Base-by-base conservation (phyloP, 2,888 invertebrate genomes). In the Lithophane socia region DNA sequence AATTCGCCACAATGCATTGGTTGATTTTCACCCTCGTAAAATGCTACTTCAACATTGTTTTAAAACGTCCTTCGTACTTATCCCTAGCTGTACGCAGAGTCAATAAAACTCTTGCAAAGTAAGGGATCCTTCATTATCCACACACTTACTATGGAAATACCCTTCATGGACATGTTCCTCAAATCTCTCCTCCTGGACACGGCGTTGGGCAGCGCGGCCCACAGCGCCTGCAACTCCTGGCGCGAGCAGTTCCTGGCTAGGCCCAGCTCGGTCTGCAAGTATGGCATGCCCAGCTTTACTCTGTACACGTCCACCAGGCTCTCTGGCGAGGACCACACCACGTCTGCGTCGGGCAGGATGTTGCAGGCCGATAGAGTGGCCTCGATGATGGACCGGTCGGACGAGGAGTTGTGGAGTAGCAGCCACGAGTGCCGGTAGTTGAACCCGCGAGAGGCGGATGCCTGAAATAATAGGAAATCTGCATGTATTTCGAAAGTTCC, bases 311-410 rank as follows among this genome's bases (percentile, higher is more conserved):
- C 95, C 13, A 92, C 81, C 60, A 94, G 79, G 4, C 37, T 75
- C 58, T 93, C 92, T 0, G 79, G n/a, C 0, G 93, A 82, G 0
- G 90, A 87, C 91, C 93, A 93, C 16, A 91, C 91, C 47, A 95
- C 94, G 77, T 96, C 96, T 0, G 93, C 92, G 69, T 96, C 95
- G 0, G 96, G 96, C 1, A 95, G 85, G 12, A 95, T 87, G 37
- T 83, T 85, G n/a, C 88, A 72, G 21, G 85, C 79, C 0, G 79
- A 80, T 24, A 95, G 85, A 3, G 85, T 68, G 0, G 79, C 75
- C 5, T 91, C 89, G 4, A 93, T 49, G 13, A 75, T 49, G 1
- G 89, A 83, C 0, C 79, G 61, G 70, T 93, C 91, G 64, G 88
- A 85, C 0, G 87, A 58, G 2, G 89, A 79, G 63, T 91, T 83